phyloP scores from a whole-genome alignment of 2,113 vertebrate genomes.

The Rhombomys opimus region DNA sequence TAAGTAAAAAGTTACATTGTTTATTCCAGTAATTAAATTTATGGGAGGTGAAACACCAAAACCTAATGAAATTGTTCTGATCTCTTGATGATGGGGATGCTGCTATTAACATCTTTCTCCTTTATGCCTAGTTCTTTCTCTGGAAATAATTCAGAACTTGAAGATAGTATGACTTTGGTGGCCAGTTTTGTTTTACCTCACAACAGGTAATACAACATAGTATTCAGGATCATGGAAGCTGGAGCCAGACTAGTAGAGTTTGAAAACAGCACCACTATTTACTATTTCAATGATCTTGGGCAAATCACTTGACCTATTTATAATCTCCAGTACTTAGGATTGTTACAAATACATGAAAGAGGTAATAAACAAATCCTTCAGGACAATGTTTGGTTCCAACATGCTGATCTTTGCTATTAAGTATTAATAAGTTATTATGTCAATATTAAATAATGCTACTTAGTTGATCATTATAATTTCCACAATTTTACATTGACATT shows the following conservation, averaged over 20 bases:
- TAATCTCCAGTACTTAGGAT: neutral
- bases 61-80: neutral
- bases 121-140: neutral
- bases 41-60: neutral
- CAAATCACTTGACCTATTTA: neutral
- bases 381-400: neutral
- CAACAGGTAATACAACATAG: neutral
- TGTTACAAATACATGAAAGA: neutral
- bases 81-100: neutral
- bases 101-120: neutral
- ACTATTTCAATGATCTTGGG: neutral
- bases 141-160: neutral
- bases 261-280: neutral
- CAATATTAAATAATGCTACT: neutral
- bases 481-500: neutral
- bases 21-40: neutral
- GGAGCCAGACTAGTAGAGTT: neutral
- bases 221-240: neutral
- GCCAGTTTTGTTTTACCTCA: neutral
- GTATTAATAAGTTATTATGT: neutral
- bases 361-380: neutral
- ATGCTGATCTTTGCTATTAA: constrained; percentile 21
- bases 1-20: neutral
- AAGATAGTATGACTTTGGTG: neutral
- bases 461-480: neutral